phyloP scores from a whole-genome alignment of 2,797 vertebrate species.

The Buceros bicornis region DNA sequence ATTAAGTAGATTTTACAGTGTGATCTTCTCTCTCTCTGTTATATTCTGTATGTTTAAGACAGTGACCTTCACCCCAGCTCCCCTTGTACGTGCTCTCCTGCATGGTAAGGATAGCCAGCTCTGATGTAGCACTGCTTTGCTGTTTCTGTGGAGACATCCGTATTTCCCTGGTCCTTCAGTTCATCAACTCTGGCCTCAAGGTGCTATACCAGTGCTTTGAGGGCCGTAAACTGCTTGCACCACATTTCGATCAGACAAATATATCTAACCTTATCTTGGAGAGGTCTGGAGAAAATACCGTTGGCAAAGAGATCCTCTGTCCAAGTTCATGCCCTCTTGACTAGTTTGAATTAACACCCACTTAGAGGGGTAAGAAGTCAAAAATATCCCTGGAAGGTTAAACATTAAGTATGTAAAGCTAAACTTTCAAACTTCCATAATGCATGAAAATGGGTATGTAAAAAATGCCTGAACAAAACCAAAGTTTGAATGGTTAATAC shows the following conservation, averaged over 20 bases:
- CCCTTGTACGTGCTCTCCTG: neutral
- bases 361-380: slow-evolving; percentile 58
- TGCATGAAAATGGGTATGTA: slow-evolving; percentile 53
- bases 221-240: slow-evolving; percentile 58
- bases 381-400: slow-evolving; percentile 67
- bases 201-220: slow-evolving; percentile 44
- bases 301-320: slow-evolving; percentile 46
- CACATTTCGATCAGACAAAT: slow-evolving; percentile 56
- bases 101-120: neutral
- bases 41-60: neutral
- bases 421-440: slow-evolving; percentile 54
- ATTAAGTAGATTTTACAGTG: neutral
- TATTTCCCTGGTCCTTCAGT: slow-evolving; percentile 43
- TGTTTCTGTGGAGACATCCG: neutral
- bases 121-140: neutral
- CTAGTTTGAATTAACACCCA: slow-evolving; percentile 69
- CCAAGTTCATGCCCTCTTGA: slow-evolving; percentile 35
- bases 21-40: neutral
- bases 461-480: slow-evolving; percentile 49
- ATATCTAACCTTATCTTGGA: slow-evolving; percentile 69
- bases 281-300: slow-evolving; percentile 64
- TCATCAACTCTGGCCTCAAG: slow-evolving; percentile 60
- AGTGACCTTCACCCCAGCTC: neutral
- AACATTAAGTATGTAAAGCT: slow-evolving; percentile 64
- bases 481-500: slow-evolving; percentile 36